phyloP scores from a whole-genome alignment of 2,797 vertebrate genomes.

The Eidolon dupreanum region DNA sequence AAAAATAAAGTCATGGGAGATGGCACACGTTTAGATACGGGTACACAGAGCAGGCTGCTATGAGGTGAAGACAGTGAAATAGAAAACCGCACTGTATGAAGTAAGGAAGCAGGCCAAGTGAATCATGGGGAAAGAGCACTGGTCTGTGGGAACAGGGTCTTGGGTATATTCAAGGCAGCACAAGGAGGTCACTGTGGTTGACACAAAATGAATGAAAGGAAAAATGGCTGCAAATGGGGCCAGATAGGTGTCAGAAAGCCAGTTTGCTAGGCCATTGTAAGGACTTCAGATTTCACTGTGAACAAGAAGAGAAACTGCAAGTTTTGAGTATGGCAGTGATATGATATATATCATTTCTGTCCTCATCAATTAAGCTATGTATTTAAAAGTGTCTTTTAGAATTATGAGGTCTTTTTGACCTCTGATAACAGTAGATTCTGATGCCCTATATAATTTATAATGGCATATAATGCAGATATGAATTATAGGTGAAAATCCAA shows the following conservation, averaged over 20 bases:
- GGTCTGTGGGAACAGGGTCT: no score
- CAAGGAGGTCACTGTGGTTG: background rate
- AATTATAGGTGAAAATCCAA: conserved; percentile 36
- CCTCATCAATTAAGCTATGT: background rate
- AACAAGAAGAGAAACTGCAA: background rate
- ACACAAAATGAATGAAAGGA: background rate
- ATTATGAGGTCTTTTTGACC: background rate
- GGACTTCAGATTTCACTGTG: background rate
- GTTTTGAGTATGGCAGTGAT: background rate
- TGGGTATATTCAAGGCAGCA: background rate
- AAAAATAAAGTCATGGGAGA: background rate
- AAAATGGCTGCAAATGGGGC: background rate
- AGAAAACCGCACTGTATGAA: background rate
- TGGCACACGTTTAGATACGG: background rate
- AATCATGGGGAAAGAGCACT: no score
- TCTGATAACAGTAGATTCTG: conserved; percentile 23
- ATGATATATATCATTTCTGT: background rate
- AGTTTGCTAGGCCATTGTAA: background rate
- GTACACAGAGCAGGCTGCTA: background rate
- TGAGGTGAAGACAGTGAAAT: no score
- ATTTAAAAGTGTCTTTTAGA: background rate
- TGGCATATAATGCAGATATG: background rate
- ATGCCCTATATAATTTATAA: background rate
- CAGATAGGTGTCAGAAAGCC: background rate
- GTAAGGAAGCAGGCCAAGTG: background rate